Conservation (phyloP, 2,888 invertebrate species). For the Strigamia transsilvanica region DNA sequence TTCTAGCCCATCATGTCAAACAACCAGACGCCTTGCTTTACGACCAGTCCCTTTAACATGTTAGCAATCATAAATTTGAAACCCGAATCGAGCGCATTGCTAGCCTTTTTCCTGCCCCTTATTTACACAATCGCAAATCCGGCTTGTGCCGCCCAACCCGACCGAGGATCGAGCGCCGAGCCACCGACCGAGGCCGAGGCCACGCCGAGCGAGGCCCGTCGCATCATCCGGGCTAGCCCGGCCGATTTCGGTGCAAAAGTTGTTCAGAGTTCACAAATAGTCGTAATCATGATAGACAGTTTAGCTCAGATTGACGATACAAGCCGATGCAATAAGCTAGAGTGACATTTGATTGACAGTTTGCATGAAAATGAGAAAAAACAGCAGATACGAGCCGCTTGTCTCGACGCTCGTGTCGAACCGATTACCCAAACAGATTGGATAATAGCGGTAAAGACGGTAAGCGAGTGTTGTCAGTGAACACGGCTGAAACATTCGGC, state of each 20-base stretch:
- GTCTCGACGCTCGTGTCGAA: background rate
- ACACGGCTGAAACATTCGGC: background rate
- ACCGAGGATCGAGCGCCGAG: background rate
- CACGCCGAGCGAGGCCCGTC: background rate
- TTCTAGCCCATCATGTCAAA: constrained; percentile 56
- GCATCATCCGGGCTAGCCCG: background rate
- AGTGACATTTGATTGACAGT: constrained; percentile 55
- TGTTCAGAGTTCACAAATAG: background rate
- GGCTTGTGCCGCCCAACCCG: constrained; percentile 26
- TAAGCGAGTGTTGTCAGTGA: background rate
- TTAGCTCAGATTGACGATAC: background rate
- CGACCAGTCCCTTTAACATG: constrained; percentile 54
- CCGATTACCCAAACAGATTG: background rate
- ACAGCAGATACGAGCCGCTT: constrained; percentile 34
- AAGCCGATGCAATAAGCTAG: background rate
- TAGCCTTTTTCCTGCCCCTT: constrained; percentile 50
- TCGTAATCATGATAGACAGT: background rate
- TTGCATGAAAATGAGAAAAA: constrained; percentile 53
- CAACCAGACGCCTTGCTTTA: constrained; percentile 56
- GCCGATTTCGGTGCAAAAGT: background rate
- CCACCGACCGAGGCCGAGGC: background rate
- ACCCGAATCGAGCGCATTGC: constrained; percentile 56
- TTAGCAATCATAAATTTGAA: constrained; percentile 56
- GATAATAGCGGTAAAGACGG: background rate
- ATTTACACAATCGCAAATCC: constrained; percentile 46